Percentiles rank a stretch among this genome's conserved stretches.
phyloP scores from a whole-genome alignment of 2,888 invertebrate genomes.

The Andrena marginata region DNA sequence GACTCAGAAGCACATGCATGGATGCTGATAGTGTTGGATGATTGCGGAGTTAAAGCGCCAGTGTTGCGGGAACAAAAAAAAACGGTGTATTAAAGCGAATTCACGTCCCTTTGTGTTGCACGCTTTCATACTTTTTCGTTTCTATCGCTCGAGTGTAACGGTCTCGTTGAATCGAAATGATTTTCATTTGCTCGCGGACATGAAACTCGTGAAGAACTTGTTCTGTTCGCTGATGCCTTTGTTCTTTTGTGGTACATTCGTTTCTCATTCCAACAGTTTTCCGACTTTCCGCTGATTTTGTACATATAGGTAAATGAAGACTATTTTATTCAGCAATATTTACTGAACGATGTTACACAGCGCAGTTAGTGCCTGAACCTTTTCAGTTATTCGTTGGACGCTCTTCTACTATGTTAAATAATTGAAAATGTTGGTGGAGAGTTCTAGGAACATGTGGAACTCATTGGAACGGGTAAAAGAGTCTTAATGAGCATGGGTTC shows the following conservation, averaged over 20 bases:
- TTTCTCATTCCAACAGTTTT: no score
- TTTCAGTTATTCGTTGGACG: no score
- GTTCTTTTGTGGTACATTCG: not conserved
- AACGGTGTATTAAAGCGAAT: conserved; percentile 7
- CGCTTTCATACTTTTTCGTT: not conserved
- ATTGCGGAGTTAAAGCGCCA: conserved; percentile 4
- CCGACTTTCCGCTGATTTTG: no score
- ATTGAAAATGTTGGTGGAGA: no score
- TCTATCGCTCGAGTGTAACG: not conserved
- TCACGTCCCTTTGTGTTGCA: conserved; percentile 7
- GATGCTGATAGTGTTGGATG: conserved; percentile 18
- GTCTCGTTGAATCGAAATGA: not conserved
- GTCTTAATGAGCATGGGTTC: no score
- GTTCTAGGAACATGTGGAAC: no score
- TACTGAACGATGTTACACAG: no score
- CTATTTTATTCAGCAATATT: no score
- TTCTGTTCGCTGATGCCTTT: not conserved
- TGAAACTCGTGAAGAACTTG: not conserved
- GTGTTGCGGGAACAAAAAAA: not conserved
- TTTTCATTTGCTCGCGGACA: not conserved
- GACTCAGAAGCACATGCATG: not conserved
- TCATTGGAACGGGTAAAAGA: no score
- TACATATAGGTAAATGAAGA: no score
- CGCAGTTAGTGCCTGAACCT: no score
- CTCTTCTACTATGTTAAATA: no score